phyloP scores from a whole-genome alignment of 2,797 vertebrate species.

The Acrossocheilus wenchowensis region DNA sequence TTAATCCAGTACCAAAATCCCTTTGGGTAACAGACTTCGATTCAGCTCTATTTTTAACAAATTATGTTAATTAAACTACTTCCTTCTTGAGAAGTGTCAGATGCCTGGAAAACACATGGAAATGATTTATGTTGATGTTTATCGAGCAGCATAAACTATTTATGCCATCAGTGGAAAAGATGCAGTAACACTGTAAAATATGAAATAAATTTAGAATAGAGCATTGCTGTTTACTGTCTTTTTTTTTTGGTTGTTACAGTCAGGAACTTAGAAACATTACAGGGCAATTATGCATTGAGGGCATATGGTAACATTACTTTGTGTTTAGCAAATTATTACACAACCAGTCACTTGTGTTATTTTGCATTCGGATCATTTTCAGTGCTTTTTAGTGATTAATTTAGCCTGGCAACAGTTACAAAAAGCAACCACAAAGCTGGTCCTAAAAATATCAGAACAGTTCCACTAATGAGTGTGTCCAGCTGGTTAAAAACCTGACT shows the following conservation, averaged over 20 bases:
- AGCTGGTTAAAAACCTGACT: conserved; percentile 54
- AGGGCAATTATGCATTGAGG: too few species aligned
- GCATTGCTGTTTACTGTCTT: conserved; percentile 18
- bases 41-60: conserved; percentile 41
- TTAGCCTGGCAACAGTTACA: neutral
- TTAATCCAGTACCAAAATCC: conserved; percentile 41
- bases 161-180: conserved; percentile 40
- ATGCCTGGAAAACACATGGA: conserved; percentile 38
- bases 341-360: neutral
- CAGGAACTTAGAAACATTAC: neutral
- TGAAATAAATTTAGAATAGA: conserved; percentile 54
- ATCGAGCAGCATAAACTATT: conserved; percentile 39
- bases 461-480: conserved; percentile 42
- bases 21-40: conserved; percentile 33
- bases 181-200: conserved; percentile 45
- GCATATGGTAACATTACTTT: neutral
- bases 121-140: conserved; percentile 39
- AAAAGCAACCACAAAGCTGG: neutral
- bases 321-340: neutral
- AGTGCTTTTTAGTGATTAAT: neutral
- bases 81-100: conserved; percentile 39
- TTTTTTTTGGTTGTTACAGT: neutral
- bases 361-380: neutral
- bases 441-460: conserved; percentile 24
- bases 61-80: conserved; percentile 23